A percentile compares a stretch with the other conserved stretches of the same genome.
phyloP scores from a whole-genome alignment of 2,888 invertebrate genomes.

The Polyommatus iphigenia region DNA sequence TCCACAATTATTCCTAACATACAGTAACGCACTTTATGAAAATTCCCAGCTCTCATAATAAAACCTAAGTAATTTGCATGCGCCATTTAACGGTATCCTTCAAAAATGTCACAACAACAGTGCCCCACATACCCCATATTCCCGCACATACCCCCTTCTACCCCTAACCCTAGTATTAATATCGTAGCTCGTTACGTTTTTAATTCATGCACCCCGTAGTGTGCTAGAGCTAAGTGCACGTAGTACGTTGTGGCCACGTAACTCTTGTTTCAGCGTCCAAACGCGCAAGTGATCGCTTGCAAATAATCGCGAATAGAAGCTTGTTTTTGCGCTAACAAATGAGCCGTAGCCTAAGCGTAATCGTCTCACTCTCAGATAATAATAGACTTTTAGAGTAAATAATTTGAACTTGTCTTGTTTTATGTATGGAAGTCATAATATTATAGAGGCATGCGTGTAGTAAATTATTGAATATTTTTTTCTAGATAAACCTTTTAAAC shows the following conservation, averaged over 20 bases:
- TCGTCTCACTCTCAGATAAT: no score
- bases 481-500: no score
- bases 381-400: no score
- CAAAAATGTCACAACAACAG: constrained; percentile 6
- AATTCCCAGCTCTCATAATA: not conserved
- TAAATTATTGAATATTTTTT: no score
- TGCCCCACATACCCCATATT: not conserved
- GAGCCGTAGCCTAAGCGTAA: no score
- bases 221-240: constrained; percentile 17
- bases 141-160: no score
- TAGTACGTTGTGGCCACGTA: constrained; percentile 11
- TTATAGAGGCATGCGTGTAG: no score
- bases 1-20: not conserved
- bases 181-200: constrained; percentile 16
- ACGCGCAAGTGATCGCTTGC: not conserved
- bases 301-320: not conserved
- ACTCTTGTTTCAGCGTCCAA: not conserved
- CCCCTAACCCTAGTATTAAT: constrained; percentile 1
- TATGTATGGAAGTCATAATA: no score
- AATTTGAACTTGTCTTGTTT: no score
- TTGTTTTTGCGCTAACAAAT: not conserved
- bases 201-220: constrained; percentile 12
- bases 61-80: constrained; percentile 9
- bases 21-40: not conserved
- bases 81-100: constrained; percentile 4